Conservation (phyloP, 2,888 invertebrate species). For the Catocala nupta region DNA sequence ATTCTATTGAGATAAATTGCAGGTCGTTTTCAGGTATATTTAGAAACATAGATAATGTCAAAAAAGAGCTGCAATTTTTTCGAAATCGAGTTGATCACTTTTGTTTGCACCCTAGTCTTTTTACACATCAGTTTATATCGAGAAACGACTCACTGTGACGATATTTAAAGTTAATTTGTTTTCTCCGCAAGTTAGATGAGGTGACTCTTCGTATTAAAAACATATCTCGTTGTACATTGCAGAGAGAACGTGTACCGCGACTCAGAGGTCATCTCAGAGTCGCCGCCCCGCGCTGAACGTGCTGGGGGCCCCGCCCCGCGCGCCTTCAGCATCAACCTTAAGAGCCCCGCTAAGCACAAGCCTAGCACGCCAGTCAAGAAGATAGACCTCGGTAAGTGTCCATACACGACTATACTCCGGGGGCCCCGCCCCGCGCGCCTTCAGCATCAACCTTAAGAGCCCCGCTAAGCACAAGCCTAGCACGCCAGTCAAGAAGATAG, state of each 20-base stretch:
- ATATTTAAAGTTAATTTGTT: no score
- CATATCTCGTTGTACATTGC: conserved; percentile 15
- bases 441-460: conserved; percentile 74
- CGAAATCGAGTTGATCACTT: no score
- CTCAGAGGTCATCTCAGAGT: conserved; percentile 65
- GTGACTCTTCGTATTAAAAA: background rate
- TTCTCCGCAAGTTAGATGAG: no score
- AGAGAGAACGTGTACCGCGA: conserved; percentile 87
- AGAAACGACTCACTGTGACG: no score
- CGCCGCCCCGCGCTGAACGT: conserved; percentile 64
- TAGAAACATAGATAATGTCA: no score
- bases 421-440: conserved; percentile 35
- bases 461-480: conserved; percentile 68
- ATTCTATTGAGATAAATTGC: no score
- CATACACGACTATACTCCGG: conserved; percentile 11
- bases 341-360: conserved; percentile 72
- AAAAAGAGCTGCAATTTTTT: no score
- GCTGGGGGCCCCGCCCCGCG: conserved; percentile 19
- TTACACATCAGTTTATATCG: no score
- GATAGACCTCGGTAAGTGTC: conserved; percentile 83
- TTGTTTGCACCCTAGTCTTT: no score
- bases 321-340: conserved; percentile 71
- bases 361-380: conserved; percentile 78
- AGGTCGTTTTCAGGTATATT: no score
- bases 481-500: conserved; percentile 85